phyloP scores from a whole-genome alignment of 1,140 invertebrate genomes.

The Trichomalopsis sarcophagae region DNA sequence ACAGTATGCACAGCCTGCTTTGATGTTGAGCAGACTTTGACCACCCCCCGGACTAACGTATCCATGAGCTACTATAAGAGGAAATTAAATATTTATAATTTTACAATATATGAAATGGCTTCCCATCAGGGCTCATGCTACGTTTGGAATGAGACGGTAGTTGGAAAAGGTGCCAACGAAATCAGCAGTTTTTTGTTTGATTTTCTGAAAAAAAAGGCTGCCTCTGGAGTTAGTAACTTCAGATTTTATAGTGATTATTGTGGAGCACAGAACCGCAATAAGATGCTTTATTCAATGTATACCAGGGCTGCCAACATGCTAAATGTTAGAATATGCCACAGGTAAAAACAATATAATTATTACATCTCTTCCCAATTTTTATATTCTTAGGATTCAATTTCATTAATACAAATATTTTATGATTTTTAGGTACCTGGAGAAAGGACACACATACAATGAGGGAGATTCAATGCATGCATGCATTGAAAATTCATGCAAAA shows the following conservation, averaged over 20 bases:
- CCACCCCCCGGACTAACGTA: conserved; percentile 54
- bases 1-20: conserved; percentile 54
- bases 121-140: conserved; percentile 50
- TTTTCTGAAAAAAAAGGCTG: background rate
- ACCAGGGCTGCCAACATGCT: background rate
- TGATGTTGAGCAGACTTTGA: conserved; percentile 59
- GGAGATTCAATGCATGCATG: background rate
- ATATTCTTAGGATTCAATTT: background rate
- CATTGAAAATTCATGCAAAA: background rate
- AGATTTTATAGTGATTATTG: conserved; percentile 9
- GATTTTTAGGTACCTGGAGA: background rate
- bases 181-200: conserved; percentile 28
- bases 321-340: background rate
- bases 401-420: background rate
- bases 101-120: conserved; percentile 54
- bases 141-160: conserved; percentile 54
- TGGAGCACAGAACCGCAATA: background rate
- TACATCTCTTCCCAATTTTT: no score
- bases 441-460: background rate
- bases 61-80: conserved; percentile 58
- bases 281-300: conserved; percentile 12
- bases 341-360: background rate
- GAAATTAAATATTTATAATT: conserved; percentile 60
- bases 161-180: conserved; percentile 55
- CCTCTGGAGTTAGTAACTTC: background rate